A percentile compares a stretch with the other conserved stretches of the same genome.
Conservation (phyloP, 1,140 invertebrate genomes). For the Cecropterus lyciades region DNA sequence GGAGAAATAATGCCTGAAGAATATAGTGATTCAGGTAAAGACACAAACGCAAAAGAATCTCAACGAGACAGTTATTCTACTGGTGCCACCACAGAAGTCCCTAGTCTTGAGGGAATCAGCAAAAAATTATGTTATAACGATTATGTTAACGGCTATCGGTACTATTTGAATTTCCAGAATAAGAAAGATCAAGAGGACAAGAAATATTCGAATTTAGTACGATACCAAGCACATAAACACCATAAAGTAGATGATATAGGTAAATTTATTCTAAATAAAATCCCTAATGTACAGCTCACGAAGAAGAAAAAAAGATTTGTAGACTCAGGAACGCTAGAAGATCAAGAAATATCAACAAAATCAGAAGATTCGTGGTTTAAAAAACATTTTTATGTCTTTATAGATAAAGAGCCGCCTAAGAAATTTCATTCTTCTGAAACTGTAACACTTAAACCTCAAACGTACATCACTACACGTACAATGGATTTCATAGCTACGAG, state of each 20-base stretch:
- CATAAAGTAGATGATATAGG: conserved; percentile 76
- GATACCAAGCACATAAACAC: conserved; percentile 73
- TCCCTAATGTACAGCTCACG: conserved; percentile 52
- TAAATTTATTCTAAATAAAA: conserved; percentile 70
- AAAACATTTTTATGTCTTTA: conserved; percentile 70
- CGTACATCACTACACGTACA: conserved; percentile 2
- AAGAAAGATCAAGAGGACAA: conserved; percentile 52
- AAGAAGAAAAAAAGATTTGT: conserved; percentile 54
- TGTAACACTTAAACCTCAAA: conserved; percentile 50
- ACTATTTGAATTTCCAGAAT: conserved; percentile 70
- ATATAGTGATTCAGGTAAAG: conserved; percentile 4
- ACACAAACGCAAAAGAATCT: conserved; percentile 10
- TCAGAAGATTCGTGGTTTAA: conserved; percentile 73
- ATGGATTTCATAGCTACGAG: neutral
- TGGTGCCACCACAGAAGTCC: conserved; percentile 35
- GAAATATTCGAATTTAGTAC: conserved; percentile 65
- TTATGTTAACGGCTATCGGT: conserved; percentile 71
- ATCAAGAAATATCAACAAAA: conserved; percentile 70
- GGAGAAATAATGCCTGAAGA: conserved; percentile 32
- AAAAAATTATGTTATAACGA: conserved; percentile 67
- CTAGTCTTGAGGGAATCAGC: conserved; percentile 54
- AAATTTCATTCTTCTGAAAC: conserved; percentile 65
- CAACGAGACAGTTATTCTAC: conserved; percentile 9
- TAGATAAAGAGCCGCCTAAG: conserved; percentile 61
- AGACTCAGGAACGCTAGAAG: conserved; percentile 59